These are phyloP conservation scores for Papilio polyxenes DNA, from an alignment of 1,140 invertebrate genomes.

Conservation along the genomic window DNA sequence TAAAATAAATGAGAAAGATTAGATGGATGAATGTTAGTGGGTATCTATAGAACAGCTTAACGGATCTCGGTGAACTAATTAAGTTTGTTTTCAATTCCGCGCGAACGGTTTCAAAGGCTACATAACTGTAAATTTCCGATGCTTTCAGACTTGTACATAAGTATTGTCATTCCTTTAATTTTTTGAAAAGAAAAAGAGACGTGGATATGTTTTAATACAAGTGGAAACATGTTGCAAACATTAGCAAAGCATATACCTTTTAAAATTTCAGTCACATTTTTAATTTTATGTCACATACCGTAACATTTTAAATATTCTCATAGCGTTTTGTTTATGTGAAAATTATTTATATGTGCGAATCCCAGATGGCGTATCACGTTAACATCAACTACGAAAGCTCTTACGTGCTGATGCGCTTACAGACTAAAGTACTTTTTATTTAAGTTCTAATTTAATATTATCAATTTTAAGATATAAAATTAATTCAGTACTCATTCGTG, in stretches of 20 bases:
- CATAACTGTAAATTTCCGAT: too few relatives aligned
- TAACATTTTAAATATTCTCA: neutral
- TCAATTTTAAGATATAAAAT: neutral
- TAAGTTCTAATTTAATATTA: neutral
- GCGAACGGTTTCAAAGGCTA: too few relatives aligned
- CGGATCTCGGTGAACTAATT: too few relatives aligned
- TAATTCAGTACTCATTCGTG: too few relatives aligned
- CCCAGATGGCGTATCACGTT: conserved; percentile 31
- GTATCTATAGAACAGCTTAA: too few relatives aligned
- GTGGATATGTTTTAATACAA: neutral
- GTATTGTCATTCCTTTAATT: too few relatives aligned
- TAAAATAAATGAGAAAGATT: too few relatives aligned
- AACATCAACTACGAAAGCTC: neutral
- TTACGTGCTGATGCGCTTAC: neutral
- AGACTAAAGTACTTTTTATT: neutral
- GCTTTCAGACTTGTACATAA: too few relatives aligned
- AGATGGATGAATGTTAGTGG: too few relatives aligned
- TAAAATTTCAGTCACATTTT: conserved; percentile 9
- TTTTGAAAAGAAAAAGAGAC: neutral
- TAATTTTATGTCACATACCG: neutral
- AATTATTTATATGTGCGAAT: conserved; percentile 37
- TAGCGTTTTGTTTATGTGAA: conserved; percentile 21
- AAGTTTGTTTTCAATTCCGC: too few relatives aligned
- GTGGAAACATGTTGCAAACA: neutral
- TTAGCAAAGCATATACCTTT: neutral